A percentile compares a stretch with the other conserved stretches of the same genome.
These are phyloP conservation scores for Dasysyrphus albostriatus DNA, from an alignment of 2,888 invertebrate species.

Conservation along the genomic window DNA sequence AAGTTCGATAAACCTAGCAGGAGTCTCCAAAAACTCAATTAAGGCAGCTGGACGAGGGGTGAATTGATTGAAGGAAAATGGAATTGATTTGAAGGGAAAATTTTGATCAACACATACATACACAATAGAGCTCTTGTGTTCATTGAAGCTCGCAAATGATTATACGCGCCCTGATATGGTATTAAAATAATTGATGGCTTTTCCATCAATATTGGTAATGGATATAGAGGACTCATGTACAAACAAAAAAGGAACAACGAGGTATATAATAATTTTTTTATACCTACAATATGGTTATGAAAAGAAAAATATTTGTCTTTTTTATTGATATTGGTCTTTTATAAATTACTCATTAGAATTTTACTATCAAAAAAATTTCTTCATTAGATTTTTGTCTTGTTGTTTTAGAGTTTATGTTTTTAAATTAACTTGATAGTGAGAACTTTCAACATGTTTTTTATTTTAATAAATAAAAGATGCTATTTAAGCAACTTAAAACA, in stretches of 20 bases:
- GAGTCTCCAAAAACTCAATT: constrained; percentile 67
- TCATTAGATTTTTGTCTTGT: too few relatives aligned
- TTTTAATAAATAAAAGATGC: too few relatives aligned
- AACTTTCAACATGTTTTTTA: too few relatives aligned
- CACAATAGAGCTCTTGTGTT: constrained; percentile 40
- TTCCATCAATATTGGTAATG: constrained; percentile 24
- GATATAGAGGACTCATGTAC: background rate
- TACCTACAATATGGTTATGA: too few relatives aligned
- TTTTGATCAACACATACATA: constrained; percentile 14
- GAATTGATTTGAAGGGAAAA: constrained; percentile 39
- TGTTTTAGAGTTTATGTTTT: too few relatives aligned
- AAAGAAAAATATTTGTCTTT: too few relatives aligned
- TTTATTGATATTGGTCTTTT: too few relatives aligned
- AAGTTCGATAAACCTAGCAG: constrained; percentile 18
- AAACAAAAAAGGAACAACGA: background rate
- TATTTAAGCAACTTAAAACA: too few relatives aligned
- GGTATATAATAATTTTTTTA: background rate
- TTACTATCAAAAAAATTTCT: too few relatives aligned
- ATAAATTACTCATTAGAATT: too few relatives aligned
- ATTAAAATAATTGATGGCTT: constrained; percentile 12
- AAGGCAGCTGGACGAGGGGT: constrained; percentile 18
- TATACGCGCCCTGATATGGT: constrained; percentile 38
- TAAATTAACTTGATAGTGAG: too few relatives aligned
- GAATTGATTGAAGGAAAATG: constrained; percentile 3
- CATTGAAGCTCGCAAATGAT: constrained; percentile 55